Evolutionary conservation across 2,797 vertebrate species (phyloP).

Genomic region (Garrulus glandarius): DNA sequence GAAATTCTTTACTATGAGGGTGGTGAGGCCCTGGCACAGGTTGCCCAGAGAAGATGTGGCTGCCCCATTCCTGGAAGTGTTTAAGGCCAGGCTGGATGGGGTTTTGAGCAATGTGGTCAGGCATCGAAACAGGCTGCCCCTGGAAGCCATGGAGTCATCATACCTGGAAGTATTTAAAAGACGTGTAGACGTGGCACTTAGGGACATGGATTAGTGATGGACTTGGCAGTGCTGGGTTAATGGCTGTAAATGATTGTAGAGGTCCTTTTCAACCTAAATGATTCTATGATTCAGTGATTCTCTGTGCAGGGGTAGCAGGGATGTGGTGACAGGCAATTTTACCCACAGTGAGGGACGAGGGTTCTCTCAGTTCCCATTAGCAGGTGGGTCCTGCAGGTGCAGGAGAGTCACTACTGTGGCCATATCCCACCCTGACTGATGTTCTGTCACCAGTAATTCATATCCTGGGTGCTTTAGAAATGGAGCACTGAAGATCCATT

Average conservation of each 20-base stretch:
- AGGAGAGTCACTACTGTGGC: neutral
- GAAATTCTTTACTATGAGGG: neutral
- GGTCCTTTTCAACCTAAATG: neutral
- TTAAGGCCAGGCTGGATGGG: neutral
- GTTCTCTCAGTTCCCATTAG: neutral
- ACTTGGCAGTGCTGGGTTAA: neutral
- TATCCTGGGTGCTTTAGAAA: neutral
- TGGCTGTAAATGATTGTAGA: neutral
- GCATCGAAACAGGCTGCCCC: neutral
- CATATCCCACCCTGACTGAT: neutral
- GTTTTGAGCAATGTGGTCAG: neutral
- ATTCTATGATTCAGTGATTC: neutral
- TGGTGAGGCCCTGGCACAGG: neutral
- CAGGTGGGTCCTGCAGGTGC: neutral
- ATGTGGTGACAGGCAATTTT: neutral
- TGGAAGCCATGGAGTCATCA: neutral
- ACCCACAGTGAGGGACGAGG: neutral
- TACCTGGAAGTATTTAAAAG: neutral
- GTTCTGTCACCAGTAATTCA: neutral
- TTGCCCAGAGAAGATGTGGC: neutral
- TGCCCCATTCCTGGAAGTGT: neutral
- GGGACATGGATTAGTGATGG: neutral
- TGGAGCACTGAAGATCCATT: neutral
- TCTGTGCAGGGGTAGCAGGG: neutral
- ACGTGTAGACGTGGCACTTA: neutral